A percentile compares a stretch with the other conserved stretches of the same genome.
Conservation (phyloP, 2,888 invertebrate genomes). For the Lottia gigantea region DNA sequence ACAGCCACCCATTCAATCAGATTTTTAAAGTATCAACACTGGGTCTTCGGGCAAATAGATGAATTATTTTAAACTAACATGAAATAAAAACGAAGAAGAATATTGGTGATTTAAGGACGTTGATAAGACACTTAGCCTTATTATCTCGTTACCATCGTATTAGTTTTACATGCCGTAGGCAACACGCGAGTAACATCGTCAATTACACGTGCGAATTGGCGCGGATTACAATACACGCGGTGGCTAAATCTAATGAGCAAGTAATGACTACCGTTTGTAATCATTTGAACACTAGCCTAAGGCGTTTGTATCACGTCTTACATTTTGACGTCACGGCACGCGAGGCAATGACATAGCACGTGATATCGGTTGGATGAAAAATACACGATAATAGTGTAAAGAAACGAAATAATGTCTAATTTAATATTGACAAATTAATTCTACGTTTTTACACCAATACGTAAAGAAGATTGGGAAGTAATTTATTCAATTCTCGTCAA, state of each 20-base stretch:
- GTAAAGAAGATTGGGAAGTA: too few species aligned
- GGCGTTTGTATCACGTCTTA: constrained; percentile 16
- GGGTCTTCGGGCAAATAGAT: constrained; percentile 1
- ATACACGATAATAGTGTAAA: background rate
- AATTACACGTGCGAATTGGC: constrained; percentile 24
- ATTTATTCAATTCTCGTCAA: too few species aligned
- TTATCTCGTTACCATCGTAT: constrained; percentile 23
- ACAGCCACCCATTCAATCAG: background rate
- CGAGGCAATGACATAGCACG: constrained; percentile 12
- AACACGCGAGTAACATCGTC: constrained; percentile 17
- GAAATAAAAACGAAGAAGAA: constrained; percentile 21
- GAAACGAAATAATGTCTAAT: constrained; percentile 1
- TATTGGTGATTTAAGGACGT: constrained; percentile 20
- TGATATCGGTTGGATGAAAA: constrained; percentile 6
- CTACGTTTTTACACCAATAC: too few species aligned
- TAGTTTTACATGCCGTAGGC: constrained; percentile 21
- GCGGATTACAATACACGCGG: constrained; percentile 25
- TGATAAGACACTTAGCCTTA: constrained; percentile 21
- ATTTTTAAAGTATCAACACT: background rate
- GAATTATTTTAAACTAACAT: background rate
- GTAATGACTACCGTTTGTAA: constrained; percentile 26
- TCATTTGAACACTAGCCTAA: constrained; percentile 21
- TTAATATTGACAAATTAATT: background rate
- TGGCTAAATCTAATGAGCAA: constrained; percentile 20
- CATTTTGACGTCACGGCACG: constrained; percentile 20